Evolutionary conservation across 2,797 vertebrate genomes (phyloP), one percentile per base, ranked within the genome.

Genomic region (Balearica regulorum): DNA sequence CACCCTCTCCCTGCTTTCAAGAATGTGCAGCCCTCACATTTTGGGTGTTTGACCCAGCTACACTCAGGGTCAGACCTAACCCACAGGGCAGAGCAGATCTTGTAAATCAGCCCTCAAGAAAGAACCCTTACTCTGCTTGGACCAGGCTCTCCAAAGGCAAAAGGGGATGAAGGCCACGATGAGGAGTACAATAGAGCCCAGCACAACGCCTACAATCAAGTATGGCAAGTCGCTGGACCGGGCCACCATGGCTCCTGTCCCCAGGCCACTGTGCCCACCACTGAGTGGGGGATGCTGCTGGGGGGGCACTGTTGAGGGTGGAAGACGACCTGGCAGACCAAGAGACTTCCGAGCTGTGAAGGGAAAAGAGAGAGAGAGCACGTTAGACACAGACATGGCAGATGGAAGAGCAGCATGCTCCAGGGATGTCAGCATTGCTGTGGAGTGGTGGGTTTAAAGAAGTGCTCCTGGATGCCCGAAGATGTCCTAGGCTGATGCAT

Each of bases 161-260:
- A 99, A 99, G 24, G 99, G 99, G 97, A 99, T 99, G 98, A 99
- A 99, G 89, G 99, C 98, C 9, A 99, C 99, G 0, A 99, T 99
- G 97, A 99, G 98, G 94, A 99, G 99, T 70, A 99, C 99, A 0
- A 99, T 98, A 11, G 99, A 98, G 82, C 99, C 99, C 81, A 99
- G 97, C 68, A 99, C 99, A 9, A 99, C 98, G 0, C 99, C 98
- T 4, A 99, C 99, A 9, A 99, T 99, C 97, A 99, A 98, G 96
- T 99, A 99, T 0, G 99, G 99, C 89, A 99, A 96, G 97, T 99
- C 99, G 0, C 99, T 99, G 43, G 99, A 99, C 33, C 99, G 98
- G 2, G 99, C 98, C 94, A 99, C 97, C 72, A 98, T 98, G 91
- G 98, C 97, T 58, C 98, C 98, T 7, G 98, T 93, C 46, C 98